These are phyloP conservation scores for Pissodes strobi DNA, from an alignment of 1,140 invertebrate species.

Conservation along the genomic window DNA sequence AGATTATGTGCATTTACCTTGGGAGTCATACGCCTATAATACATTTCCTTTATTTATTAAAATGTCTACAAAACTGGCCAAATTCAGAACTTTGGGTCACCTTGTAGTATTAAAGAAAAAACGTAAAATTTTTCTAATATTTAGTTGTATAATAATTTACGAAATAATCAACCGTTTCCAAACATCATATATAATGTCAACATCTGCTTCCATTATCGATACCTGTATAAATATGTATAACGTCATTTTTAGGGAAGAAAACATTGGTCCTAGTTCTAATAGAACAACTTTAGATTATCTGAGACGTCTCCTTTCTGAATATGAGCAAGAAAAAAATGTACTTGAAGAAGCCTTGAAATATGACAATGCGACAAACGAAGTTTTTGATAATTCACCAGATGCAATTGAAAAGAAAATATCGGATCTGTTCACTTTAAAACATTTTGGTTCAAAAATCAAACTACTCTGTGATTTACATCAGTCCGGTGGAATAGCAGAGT, in stretches of 20 bases:
- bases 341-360: slow-evolving; percentile 1
- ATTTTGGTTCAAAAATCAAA: slow-evolving; percentile 4
- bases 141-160: too few species aligned
- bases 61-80: too few species aligned
- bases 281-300: not conserved
- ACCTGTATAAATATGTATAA: too few species aligned
- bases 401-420: not conserved
- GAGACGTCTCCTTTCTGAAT: not conserved
- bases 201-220: too few species aligned
- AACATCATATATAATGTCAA: too few species aligned
- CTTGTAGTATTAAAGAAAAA: too few species aligned
- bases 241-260: slow-evolving; percentile 7
- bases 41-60: too few species aligned
- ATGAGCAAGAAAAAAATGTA: not conserved
- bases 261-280: not conserved
- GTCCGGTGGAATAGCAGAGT: not conserved
- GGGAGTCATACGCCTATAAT: too few species aligned
- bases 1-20: too few species aligned
- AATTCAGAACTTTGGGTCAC: too few species aligned
- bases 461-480: not conserved
- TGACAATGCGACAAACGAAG: not conserved
- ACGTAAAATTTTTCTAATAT: too few species aligned
- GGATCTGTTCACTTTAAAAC: not conserved
- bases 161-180: too few species aligned
- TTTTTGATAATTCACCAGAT: not conserved